Percentiles rank a stretch among this genome's conserved stretches.
Conservation (phyloP, 2,888 invertebrate species). For the Caenorhabditis imperialis region DNA sequence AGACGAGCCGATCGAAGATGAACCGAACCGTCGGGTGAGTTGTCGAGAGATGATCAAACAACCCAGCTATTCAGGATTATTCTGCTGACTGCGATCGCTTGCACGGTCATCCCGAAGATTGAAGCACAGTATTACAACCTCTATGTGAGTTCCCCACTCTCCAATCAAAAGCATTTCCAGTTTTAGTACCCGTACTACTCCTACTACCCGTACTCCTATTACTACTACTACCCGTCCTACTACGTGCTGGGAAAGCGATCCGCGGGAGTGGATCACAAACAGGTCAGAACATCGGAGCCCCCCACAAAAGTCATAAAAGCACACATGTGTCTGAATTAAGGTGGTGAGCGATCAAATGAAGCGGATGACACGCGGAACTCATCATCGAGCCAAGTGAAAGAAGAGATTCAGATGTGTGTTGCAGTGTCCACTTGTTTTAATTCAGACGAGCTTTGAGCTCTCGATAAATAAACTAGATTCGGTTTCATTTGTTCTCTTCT, state of each 20-base stretch:
- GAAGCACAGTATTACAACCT: constrained; percentile 60
- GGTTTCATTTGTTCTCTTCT: no score
- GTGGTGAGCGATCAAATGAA: constrained; percentile 40
- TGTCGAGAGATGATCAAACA: constrained; percentile 2
- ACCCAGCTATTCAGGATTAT: constrained; percentile 20
- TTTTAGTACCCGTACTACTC: constrained; percentile 53
- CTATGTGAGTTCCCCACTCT: constrained; percentile 24
- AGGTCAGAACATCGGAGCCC: constrained; percentile 19
- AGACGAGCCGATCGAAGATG: constrained; percentile 43
- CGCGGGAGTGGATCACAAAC: constrained; percentile 27
- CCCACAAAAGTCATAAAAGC: constrained; percentile 9
- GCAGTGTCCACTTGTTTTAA: no score
- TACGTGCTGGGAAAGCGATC: constrained; percentile 55
- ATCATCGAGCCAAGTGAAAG: constrained; percentile 22
- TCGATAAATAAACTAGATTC: no score
- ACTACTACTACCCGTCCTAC: constrained; percentile 53
- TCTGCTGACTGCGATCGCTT: constrained; percentile 48
- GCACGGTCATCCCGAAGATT: constrained; percentile 48
- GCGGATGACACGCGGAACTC: constrained; percentile 48
- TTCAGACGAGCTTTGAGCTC: no score
- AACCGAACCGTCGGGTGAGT: constrained; percentile 37
- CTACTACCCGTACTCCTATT: constrained; percentile 47
- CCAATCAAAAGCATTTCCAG: neutral
- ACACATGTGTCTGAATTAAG: constrained; percentile 14
- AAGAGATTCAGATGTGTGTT: constrained; percentile 18